phyloP scores from a whole-genome alignment of 2,888 invertebrate genomes.

The Scelioninae gen. 2 region DNA sequence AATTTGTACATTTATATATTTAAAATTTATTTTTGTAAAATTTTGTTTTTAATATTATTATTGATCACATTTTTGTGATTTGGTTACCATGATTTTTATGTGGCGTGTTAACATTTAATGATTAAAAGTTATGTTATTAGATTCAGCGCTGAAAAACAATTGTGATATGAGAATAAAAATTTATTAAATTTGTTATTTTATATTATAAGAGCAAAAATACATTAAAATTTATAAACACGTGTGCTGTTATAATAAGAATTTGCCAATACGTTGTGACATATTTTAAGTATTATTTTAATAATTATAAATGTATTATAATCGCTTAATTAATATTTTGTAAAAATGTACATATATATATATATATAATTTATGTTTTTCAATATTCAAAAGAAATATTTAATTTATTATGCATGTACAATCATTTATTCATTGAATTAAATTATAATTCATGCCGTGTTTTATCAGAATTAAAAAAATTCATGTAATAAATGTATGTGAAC shows the following conservation, averaged over 20 bases:
- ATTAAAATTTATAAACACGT: background rate
- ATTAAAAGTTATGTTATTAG: background rate
- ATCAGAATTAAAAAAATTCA: background rate
- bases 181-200: background rate
- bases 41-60: background rate
- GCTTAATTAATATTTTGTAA: background rate
- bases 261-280: background rate
- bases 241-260: background rate
- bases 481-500: background rate
- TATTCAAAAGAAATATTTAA: background rate
- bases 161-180: background rate
- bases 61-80: background rate
- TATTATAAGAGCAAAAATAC: background rate
- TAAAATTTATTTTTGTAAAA: background rate
- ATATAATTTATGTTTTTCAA: constrained; percentile 1
- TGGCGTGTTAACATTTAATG: background rate
- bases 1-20: background rate
- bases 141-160: background rate
- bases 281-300: constrained; percentile 1
- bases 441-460: background rate
- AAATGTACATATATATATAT: constrained; percentile 5
- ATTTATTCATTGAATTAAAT: constrained; percentile 4
- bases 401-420: background rate
- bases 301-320: constrained; percentile 2
- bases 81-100: background rate